Conservation (phyloP, 2,888 invertebrate species). For the Heliconius ismenius region DNA sequence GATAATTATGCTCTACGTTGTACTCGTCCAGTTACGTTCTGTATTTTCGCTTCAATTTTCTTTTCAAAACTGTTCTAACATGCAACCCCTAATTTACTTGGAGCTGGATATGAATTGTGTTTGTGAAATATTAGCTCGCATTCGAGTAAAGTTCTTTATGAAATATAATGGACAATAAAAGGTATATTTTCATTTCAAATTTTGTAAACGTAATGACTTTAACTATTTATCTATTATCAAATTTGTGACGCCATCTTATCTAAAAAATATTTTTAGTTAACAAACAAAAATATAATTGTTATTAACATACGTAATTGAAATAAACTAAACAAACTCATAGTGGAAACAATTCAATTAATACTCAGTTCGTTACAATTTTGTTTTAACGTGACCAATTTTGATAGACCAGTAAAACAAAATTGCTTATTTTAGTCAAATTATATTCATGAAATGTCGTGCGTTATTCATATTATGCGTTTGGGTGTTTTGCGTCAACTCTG, state of each 20-base stretch:
- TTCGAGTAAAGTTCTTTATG: not conserved
- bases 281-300: not conserved
- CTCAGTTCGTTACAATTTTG: not conserved
- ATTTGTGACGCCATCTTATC: not conserved
- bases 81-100: constrained; percentile 1
- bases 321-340: not conserved
- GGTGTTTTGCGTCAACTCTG: not conserved
- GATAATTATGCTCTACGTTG: constrained; percentile 52
- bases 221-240: not conserved
- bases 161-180: not conserved
- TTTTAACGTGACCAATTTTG: not conserved
- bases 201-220: not conserved
- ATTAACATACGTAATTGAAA: not conserved
- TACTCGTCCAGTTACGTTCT: not conserved
- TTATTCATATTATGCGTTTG: constrained; percentile 2
- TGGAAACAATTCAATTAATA: not conserved
- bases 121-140: not conserved
- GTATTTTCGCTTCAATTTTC: constrained; percentile 8
- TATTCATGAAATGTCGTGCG: constrained; percentile 16
- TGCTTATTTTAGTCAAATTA: constrained; percentile 16
- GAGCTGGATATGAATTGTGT: not conserved
- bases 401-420: not conserved
- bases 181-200: not conserved
- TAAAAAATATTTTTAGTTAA: not conserved
- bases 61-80: constrained; percentile 24